These are phyloP conservation scores for Lagenorhynchus albirostris DNA, from an alignment of 2,113 vertebrate species.

Conservation along the genomic window DNA sequence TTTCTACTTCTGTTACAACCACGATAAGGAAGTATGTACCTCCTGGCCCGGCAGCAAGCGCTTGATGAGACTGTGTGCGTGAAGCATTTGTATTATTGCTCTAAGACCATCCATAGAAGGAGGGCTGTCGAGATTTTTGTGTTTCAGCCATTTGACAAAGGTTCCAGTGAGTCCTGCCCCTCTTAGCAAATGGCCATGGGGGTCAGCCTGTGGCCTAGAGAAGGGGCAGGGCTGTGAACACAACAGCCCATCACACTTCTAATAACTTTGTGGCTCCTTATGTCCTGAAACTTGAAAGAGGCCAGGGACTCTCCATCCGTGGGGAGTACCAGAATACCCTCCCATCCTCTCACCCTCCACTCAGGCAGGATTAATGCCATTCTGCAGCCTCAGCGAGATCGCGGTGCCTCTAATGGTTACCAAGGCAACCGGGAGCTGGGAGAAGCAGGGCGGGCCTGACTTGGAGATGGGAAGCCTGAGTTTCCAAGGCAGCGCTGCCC, in stretches of 20 bases:
- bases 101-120: neutral
- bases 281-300: neutral
- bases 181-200: neutral
- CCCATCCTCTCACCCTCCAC: neutral
- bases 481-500: neutral
- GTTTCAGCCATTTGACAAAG: neutral
- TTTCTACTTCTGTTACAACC: neutral
- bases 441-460: neutral
- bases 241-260: neutral
- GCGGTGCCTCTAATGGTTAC: neutral
- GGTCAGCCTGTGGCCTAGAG: neutral
- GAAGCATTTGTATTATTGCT: neutral
- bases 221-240: neutral
- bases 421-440: neutral
- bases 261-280: neutral
- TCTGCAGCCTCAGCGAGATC: constrained; percentile 41
- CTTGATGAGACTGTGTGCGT: fast-evolving
- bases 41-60: too few species aligned
- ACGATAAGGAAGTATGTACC: fast-evolving
- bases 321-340: neutral
- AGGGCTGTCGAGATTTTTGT: neutral
- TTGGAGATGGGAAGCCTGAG: neutral
- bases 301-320: neutral
- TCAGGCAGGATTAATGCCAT: neutral
- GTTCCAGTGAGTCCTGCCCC: neutral